phyloP scores from a whole-genome alignment of 2,888 invertebrate species.

The Bhutanitis thaidina region DNA sequence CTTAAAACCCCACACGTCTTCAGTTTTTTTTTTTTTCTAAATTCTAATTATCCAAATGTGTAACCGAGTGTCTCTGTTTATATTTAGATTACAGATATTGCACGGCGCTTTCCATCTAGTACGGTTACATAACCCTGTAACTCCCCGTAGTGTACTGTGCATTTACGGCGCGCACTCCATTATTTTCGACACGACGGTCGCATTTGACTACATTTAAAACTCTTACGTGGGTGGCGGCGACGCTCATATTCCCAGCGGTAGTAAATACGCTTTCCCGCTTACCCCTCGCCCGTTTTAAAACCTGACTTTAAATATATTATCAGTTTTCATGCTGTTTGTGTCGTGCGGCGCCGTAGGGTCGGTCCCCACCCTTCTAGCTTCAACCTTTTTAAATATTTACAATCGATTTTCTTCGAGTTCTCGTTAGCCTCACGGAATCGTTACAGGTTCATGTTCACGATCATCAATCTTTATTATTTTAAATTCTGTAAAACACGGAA shows the following conservation, averaged over 20 bases:
- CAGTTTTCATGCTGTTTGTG: slow-evolving; percentile 58
- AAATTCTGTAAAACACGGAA: background rate
- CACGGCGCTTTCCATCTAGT: too few relatives aligned
- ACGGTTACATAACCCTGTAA: slow-evolving; percentile 7
- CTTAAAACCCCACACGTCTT: too few relatives aligned
- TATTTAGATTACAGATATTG: too few relatives aligned
- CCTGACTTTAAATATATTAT: slow-evolving; percentile 73
- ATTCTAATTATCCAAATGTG: too few relatives aligned
- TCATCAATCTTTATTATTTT: too few relatives aligned
- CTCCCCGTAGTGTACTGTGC: background rate
- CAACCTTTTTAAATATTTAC: slow-evolving; percentile 50
- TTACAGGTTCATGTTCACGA: too few relatives aligned
- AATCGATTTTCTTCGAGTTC: slow-evolving; percentile 42
- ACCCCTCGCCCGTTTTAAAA: slow-evolving; percentile 58
- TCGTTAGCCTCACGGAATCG: too few relatives aligned
- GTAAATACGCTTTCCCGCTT: slow-evolving; percentile 59
- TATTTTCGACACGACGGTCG: slow-evolving; percentile 33
- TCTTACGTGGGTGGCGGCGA: slow-evolving; percentile 41
- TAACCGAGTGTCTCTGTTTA: too few relatives aligned
- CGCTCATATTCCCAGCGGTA: slow-evolving; percentile 52
- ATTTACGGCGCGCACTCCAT: slow-evolving; percentile 33
- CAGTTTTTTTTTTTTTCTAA: too few relatives aligned
- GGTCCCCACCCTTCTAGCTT: slow-evolving; percentile 51
- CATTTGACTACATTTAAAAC: slow-evolving; percentile 43
- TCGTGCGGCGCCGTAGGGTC: slow-evolving; percentile 66